Base-by-base conservation (phyloP, 2,888 invertebrate species). In the Leptarthrus brevirostris region DNA sequence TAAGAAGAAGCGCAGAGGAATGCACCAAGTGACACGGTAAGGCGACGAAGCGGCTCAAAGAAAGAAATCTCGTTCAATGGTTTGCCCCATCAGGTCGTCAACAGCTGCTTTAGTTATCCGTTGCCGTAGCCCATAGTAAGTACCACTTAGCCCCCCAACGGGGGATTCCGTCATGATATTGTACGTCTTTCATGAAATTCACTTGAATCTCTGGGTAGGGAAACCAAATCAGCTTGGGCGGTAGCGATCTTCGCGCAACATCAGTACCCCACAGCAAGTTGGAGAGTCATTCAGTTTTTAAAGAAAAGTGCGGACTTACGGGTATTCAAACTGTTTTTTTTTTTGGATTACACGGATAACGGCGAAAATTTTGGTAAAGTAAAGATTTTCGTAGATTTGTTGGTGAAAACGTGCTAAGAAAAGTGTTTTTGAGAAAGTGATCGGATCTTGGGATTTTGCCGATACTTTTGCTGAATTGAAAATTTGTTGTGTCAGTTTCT, bases 1-100 rank as follows among this genome's bases (percentile, higher is more conserved):
- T 30, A 58, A 58, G 36, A 36, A 58, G 64, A 64, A 22, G 44
- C 44, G 44, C 8, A 10, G 24, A 64, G 44, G 64, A 64, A 47
- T 64, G 64, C 64, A 26, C 44, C 64, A 64, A 64, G 36, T 64
- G 64, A 64, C 64, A 64, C 47, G 64, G 24, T 64, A 64, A 64
- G 64, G 64, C 64, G 64, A 64, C 64, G 64, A 64, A 64, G 64
- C 64, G 64, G 64, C 64, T 64, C 47, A 14, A 40, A 64, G 64
- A 64, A 64, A 64, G 64, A 64, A 64, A 64, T 64, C 64, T 64
- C 14, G 44, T 47, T 64, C 64, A 22, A 12, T 12, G 47, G 47
- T 47, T 8, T 12, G 10, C 12, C 47, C 47, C n/a, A 12, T 47
- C 47, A 47, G 47, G n/a, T 47, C 30, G 30, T 30, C 30, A 30